Evolutionary conservation across 2,113 vertebrate species (phyloP), one percentile per base, ranked within the genome.

Genomic region (Apteryx mantelli): DNA sequence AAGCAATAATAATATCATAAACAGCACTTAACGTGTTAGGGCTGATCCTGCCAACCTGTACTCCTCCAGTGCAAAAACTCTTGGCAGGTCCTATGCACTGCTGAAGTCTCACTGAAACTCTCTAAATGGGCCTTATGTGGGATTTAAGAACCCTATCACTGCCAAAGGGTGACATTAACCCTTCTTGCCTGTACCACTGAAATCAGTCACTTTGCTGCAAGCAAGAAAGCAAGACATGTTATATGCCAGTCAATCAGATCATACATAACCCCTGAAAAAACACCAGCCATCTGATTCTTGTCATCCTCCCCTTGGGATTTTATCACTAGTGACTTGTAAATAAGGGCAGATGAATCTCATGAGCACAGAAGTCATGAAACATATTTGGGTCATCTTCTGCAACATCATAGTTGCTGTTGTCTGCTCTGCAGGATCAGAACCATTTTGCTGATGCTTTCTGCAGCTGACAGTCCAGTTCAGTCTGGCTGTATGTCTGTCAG

Each of bases 1-100:
- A 73, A 96, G 91, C 95, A 96, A 91, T 95, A 97, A 94, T 75
- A 95, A 81, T 74, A 96, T 87, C 96, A 95, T 91, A 93, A 97
- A 95, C 87, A 93, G 91, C 94, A 95, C 79, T 97, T 97, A 97
- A 96, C 87, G 1, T 97, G 87, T 95, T 94, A 83, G 95, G 91
- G 95, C 94, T 75, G 85, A 95, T 96, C 89, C 95, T 93, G 94
- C 93, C 95, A 96, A 91, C 73, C 76, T 38, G 0, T 71, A 75
- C 64, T 95, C 93, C 85, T 97, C 88, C 85, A 94, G 89, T 11
- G 1, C 89, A 93, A 91, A 95, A 94, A 82, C 68, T 94, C 84
- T 95, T 97, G 95, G 89, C 95, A 95, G 69, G 89, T 80, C 87
- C 94, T 68, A 52, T 3, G 3, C 64, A 32, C 68, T 75, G 79